Base-by-base conservation (phyloP, 2,888 invertebrate genomes). In the Anarsia innoxiella region DNA sequence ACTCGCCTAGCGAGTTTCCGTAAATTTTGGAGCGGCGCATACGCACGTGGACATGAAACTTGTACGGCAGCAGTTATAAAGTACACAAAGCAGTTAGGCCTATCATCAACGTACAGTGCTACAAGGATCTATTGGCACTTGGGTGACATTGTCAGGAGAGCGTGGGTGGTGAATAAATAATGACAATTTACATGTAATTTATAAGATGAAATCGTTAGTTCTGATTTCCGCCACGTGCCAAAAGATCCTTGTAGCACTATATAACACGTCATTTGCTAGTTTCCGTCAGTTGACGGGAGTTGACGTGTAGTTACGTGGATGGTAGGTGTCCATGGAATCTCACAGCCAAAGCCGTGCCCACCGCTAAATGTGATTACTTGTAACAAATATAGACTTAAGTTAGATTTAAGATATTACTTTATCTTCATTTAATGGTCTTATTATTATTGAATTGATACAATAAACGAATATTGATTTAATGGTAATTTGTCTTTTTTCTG, bases 321-420 rank as follows among this genome's bases (percentile, higher is more conserved):
- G 10, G 10, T 25, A 5, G n/a, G n/a, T n/a, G n/a, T n/a, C 25
- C 25, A 25, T n/a, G 2, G 25, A 25, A n/a, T 25, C 25, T 25
- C 25, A 25, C 25, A 27, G 9, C 12, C 16, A 2, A 46, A 55
- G 63, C 68, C 76, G 74, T 65, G 63, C 70, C 73, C 71, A 56
- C 63, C 66, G 62, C 53, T n/a, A 63, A 51, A 50, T 74, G 76
- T 78, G 74, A 78, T 77, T 70, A 68, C 8, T 70, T 72, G 59
- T 68, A 72, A 72, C 68, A 72, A 73, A 66, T 53, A 54, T 69
- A 64, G 53, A 37, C 36, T 75, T n/a, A 75, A 72, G 66, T 15
- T 74, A 70, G 57, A 10, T 14, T 12, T 74, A 70, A 72, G 67
- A 42, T 51, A 27, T 27, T 27, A 12, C 12, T 27, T 27, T 27